A percentile compares a stretch with the other conserved stretches of the same genome.
These are phyloP conservation scores for Busseola fusca DNA, from an alignment of 2,888 invertebrate genomes.

Conservation along the genomic window DNA sequence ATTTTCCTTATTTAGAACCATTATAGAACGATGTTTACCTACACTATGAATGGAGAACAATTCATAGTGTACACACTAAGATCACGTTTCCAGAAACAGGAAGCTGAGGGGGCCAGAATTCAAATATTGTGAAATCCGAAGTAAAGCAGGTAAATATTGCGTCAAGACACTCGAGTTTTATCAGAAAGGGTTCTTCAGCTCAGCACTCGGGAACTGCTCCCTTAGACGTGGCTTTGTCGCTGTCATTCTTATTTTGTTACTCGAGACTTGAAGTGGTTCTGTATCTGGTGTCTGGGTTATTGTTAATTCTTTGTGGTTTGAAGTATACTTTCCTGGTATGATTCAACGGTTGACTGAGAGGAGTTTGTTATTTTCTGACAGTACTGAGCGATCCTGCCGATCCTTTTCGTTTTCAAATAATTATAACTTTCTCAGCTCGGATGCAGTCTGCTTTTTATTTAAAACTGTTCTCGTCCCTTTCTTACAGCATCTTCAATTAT, in stretches of 20 bases:
- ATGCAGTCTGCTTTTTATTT: neutral
- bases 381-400: neutral
- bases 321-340: constrained; percentile 17
- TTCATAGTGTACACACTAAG: constrained; percentile 13
- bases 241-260: constrained; percentile 47
- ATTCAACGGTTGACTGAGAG: constrained; percentile 4
- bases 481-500: neutral
- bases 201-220: constrained; percentile 30
- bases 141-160: constrained; percentile 60
- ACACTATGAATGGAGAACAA: neutral
- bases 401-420: neutral
- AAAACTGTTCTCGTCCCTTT: neutral
- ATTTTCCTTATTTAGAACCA: neutral
- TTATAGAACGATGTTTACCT: neutral
- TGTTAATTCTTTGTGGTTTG: constrained; percentile 50
- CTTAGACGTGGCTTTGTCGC: constrained; percentile 42
- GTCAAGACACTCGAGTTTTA: constrained; percentile 40
- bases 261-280: constrained; percentile 35
- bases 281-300: constrained; percentile 42
- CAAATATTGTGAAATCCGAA: constrained; percentile 51
- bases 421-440: neutral
- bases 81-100: constrained; percentile 41
- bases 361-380: neutral
- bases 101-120: constrained; percentile 45
- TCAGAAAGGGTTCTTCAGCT: constrained; percentile 55